A percentile compares a stretch with the other conserved stretches of the same genome.
Conservation (phyloP, 2,113 vertebrate species). For the Hippocampus zosterae region DNA sequence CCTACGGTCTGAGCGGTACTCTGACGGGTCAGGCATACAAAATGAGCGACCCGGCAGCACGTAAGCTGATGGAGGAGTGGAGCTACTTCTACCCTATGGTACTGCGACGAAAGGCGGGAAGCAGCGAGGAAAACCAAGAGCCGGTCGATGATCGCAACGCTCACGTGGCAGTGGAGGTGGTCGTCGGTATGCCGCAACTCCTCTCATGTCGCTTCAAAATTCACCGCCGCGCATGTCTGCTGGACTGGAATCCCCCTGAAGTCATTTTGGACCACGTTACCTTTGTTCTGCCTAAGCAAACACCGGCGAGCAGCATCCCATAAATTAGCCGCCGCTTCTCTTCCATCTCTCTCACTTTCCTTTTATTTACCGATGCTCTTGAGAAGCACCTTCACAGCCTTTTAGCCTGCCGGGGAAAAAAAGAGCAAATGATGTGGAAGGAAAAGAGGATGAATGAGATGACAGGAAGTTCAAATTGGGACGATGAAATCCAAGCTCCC, state of each 20-base stretch:
- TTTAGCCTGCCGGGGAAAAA: slow-evolving; percentile 9
- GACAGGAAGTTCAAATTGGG: slow-evolving; percentile 17
- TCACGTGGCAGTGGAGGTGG: slow-evolving; percentile 93
- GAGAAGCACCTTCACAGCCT: slow-evolving; percentile 19
- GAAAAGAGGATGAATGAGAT: slow-evolving; percentile 11
- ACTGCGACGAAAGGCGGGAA: slow-evolving; percentile 70
- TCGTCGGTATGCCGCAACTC: slow-evolving; percentile 80
- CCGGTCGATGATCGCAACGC: slow-evolving; percentile 81
- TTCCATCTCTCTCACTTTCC: neutral
- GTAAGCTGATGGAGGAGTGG: slow-evolving; percentile 96
- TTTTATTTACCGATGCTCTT: neutral
- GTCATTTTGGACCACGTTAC: neutral
- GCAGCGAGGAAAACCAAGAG: slow-evolving; percentile 69
- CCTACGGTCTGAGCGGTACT: slow-evolving; percentile 89
- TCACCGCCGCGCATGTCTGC: neutral
- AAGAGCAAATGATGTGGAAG: slow-evolving; percentile 23
- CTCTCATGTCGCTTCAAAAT: neutral
- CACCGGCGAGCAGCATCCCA: neutral
- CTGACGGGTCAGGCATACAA: slow-evolving; percentile 93
- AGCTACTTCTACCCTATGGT: slow-evolving; percentile 97
- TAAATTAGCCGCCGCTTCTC: neutral
- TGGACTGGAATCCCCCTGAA: neutral
- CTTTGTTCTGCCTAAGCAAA: neutral
- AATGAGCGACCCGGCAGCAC: slow-evolving; percentile 89
- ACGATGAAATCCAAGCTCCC: slow-evolving; percentile 33